Percentiles rank a stretch among this genome's conserved stretches.
These are phyloP conservation scores for Tenthredo scrophulariae DNA, from an alignment of 2,888 invertebrate species.

Conservation along the genomic window DNA sequence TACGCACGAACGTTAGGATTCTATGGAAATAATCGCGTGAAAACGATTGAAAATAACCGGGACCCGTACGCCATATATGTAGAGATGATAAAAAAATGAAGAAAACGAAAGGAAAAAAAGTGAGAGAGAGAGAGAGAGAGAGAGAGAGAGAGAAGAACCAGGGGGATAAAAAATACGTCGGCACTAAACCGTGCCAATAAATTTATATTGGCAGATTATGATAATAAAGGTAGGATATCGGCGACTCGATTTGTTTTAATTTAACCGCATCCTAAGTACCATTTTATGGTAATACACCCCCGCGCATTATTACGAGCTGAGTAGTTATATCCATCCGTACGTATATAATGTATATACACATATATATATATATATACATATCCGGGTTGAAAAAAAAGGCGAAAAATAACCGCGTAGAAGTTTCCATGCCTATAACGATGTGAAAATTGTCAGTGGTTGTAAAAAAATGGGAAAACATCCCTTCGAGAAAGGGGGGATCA, in stretches of 20 bases:
- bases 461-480: not conserved
- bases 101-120: not conserved
- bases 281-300: slow-evolving; percentile 42
- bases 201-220: slow-evolving; percentile 76
- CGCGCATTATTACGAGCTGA: slow-evolving; percentile 20
- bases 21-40: not conserved
- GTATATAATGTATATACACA: not conserved
- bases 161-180: slow-evolving; percentile 10
- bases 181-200: slow-evolving; percentile 71
- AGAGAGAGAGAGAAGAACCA: not conserved
- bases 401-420: not conserved
- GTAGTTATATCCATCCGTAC: not conserved
- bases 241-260: slow-evolving; percentile 72
- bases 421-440: not conserved
- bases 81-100: not conserved
- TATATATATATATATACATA: not conserved
- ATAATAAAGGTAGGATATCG: slow-evolving; percentile 70
- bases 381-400: not conserved
- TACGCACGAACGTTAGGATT: not conserved
- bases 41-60: not conserved
- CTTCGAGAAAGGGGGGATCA: not conserved
- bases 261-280: slow-evolving; percentile 60
- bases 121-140: not conserved
- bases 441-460: not conserved
- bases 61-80: not conserved